These are phyloP conservation scores for Cyprinodon tularosa DNA, from an alignment of 2,113 vertebrate genomes.

Conservation along the genomic window DNA sequence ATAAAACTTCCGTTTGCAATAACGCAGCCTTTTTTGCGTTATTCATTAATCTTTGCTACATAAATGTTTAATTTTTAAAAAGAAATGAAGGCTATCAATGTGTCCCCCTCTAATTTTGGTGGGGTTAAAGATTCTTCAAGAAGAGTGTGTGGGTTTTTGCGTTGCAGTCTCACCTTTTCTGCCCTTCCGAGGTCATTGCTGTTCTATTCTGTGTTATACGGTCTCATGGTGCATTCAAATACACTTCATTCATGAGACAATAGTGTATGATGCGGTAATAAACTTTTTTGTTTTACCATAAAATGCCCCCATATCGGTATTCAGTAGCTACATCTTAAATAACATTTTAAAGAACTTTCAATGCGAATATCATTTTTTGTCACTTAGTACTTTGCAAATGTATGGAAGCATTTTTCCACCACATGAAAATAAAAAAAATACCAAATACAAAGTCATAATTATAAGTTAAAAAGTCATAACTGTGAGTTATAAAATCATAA, in stretches of 20 bases:
- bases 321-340: neutral
- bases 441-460: too few species aligned
- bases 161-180: neutral
- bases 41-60: too few species aligned
- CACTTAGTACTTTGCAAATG: too few species aligned
- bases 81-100: too few species aligned
- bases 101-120: too few species aligned
- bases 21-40: neutral
- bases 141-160: too few species aligned
- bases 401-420: too few species aligned
- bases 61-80: too few species aligned
- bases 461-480: too few species aligned
- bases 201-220: neutral
- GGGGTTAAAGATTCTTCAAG: too few species aligned
- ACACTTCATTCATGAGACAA: neutral
- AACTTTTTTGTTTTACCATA: neutral
- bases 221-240: neutral
- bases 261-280: neutral
- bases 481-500: too few species aligned
- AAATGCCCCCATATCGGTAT: neutral
- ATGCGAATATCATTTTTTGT: neutral
- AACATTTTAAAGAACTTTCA: neutral
- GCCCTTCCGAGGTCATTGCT: neutral
- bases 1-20: neutral
- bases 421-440: too few species aligned